phyloP scores from a whole-genome alignment of 1,140 invertebrate species.

The Semibalanus balanoides region DNA sequence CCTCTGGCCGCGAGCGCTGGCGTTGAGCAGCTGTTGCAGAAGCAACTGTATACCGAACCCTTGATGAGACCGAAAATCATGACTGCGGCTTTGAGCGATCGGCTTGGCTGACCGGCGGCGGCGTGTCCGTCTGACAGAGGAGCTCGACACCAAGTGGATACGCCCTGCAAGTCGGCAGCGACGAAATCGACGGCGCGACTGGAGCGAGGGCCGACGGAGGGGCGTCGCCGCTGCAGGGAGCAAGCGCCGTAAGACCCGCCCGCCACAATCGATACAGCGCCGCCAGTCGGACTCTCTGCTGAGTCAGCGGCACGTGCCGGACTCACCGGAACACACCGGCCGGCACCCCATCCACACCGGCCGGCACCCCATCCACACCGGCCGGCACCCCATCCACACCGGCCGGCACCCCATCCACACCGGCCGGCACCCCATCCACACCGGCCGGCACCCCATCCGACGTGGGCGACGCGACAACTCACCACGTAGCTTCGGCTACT shows the following conservation, averaged over 20 bases:
- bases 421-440: too few species aligned
- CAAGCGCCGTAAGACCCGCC: background rate
- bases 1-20: background rate
- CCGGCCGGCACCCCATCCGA: too few species aligned
- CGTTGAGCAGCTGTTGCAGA: background rate
- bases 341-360: too few species aligned
- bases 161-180: background rate
- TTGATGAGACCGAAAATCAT: background rate
- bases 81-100: background rate
- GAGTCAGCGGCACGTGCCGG: background rate
- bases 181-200: background rate
- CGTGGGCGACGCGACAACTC: too few species aligned
- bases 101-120: background rate
- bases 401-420: too few species aligned
- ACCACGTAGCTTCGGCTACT: too few species aligned
- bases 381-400: too few species aligned
- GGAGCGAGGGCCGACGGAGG: background rate
- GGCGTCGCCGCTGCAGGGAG: background rate
- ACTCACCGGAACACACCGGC: too few species aligned
- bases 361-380: too few species aligned
- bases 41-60: background rate
- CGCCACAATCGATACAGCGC: background rate
- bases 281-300: background rate
- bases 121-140: background rate
- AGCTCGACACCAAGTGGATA: background rate